These are phyloP conservation scores for Argyresthia goedartella DNA, from an alignment of 2,888 invertebrate genomes.

Conservation along the genomic window DNA sequence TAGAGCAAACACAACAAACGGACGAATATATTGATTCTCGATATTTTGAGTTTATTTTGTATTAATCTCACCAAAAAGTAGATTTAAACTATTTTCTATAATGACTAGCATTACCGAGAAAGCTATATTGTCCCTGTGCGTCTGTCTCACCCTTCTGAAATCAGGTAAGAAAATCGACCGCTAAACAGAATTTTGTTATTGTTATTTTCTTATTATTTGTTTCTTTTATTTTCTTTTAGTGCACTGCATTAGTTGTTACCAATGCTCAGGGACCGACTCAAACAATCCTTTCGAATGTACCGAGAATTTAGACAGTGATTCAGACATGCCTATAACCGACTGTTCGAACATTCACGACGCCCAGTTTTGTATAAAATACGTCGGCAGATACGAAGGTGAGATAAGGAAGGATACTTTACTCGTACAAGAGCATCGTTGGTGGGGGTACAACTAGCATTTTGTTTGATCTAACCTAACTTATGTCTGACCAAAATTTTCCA, in stretches of 20 bases:
- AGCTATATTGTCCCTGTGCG: not conserved
- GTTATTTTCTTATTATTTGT: not conserved
- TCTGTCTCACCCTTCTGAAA: not conserved
- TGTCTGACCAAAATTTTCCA: too few relatives aligned
- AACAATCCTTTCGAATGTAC: constrained; percentile 85
- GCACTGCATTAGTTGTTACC: constrained; percentile 83
- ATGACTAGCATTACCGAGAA: too few relatives aligned
- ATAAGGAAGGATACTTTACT: not conserved
- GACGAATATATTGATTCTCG: not conserved
- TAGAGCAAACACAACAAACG: too few relatives aligned
- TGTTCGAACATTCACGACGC: constrained; percentile 88
- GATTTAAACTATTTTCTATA: too few relatives aligned
- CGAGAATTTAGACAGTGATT: constrained; percentile 78
- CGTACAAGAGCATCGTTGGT: too few relatives aligned
- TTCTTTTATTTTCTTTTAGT: constrained; percentile 52
- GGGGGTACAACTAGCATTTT: too few relatives aligned
- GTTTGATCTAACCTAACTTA: too few relatives aligned
- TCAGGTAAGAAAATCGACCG: constrained; percentile 1
- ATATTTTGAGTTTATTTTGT: not conserved
- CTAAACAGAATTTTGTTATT: not conserved
- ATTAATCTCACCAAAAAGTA: not conserved
- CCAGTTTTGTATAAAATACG: constrained; percentile 92
- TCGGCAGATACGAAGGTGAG: constrained; percentile 91
- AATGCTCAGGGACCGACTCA: constrained; percentile 88
- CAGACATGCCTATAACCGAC: constrained; percentile 75